Evolutionary conservation across 2,888 invertebrate genomes (phyloP).

Genomic region (Apamea crenata): DNA sequence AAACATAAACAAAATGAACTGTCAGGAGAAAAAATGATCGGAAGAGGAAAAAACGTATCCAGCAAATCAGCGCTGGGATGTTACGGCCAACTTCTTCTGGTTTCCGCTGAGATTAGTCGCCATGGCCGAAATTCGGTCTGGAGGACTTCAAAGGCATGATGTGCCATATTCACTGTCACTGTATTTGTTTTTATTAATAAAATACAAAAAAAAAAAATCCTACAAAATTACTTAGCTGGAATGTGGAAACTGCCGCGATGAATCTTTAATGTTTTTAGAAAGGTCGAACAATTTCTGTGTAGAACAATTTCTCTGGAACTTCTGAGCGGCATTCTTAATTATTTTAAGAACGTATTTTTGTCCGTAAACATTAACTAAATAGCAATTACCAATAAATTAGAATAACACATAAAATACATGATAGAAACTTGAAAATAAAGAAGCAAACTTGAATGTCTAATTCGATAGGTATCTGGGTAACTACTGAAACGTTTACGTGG

Average conservation of each 20-base stretch:
- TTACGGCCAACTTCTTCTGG: too few species aligned
- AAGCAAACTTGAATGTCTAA: not conserved
- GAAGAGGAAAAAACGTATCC: too few species aligned
- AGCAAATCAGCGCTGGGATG: too few species aligned
- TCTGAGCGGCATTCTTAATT: not conserved
- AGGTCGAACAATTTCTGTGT: not conserved
- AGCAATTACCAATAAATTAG: not conserved
- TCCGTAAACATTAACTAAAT: too few species aligned
- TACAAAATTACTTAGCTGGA: not conserved
- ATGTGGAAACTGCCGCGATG: constrained; percentile 19
- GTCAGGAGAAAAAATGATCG: too few species aligned
- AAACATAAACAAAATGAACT: too few species aligned
- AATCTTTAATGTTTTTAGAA: constrained; percentile 27
- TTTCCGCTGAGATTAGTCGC: too few species aligned
- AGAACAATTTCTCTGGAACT: constrained; percentile 5
- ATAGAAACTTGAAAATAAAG: not conserved
- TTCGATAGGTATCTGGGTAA: not conserved
- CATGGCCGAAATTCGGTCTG: not conserved
- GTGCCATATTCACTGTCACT: not conserved
- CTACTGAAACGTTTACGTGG: not conserved
- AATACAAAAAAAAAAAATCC: constrained; percentile 3
- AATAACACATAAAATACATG: not conserved
- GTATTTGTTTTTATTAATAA: not conserved
- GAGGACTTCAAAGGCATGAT: not conserved
- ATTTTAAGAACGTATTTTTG: constrained; percentile 1